Evolutionary conservation across 2,797 vertebrate genomes (phyloP).

Genomic region (Sebastolobus alascanus): DNA sequence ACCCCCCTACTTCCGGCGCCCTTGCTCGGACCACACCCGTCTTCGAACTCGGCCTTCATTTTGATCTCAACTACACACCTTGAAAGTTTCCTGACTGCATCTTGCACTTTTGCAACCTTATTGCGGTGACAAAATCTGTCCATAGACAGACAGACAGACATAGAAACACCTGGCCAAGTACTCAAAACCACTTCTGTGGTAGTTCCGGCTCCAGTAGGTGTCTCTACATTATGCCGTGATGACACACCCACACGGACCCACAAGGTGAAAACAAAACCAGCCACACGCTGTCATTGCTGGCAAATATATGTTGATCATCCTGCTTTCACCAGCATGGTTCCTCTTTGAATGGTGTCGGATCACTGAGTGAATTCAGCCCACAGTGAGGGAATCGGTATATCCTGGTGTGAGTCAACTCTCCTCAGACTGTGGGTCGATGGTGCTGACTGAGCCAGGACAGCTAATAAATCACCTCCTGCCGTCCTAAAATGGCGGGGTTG

Average conservation of each 20-base stretch:
- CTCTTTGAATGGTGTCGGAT: conserved; percentile 52
- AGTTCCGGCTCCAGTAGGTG: not conserved
- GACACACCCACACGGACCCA: not conserved
- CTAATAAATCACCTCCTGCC: conserved; percentile 86
- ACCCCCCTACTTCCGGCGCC: not conserved
- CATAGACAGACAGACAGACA: not conserved
- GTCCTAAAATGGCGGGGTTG: conserved; percentile 80
- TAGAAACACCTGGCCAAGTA: not conserved
- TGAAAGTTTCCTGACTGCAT: not conserved
- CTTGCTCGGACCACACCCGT: not conserved
- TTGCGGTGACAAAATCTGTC: not conserved
- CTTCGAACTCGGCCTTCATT: not conserved
- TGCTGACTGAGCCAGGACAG: conserved; percentile 85
- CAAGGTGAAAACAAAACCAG: not conserved
- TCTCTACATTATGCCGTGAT: not conserved
- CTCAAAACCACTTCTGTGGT: not conserved
- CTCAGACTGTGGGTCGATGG: conserved; percentile 81
- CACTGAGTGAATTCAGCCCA: conserved; percentile 64
- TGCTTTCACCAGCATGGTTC: conserved; percentile 40
- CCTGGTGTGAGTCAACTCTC: conserved; percentile 81
- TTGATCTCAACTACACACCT: not conserved
- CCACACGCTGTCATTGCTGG: not conserved
- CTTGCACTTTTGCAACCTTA: not conserved
- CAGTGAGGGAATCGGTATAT: conserved; percentile 76
- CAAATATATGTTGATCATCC: conserved; percentile 35